Conservation (phyloP, 2,888 invertebrate genomes). For the Sarcophaga caerulescens region DNA sequence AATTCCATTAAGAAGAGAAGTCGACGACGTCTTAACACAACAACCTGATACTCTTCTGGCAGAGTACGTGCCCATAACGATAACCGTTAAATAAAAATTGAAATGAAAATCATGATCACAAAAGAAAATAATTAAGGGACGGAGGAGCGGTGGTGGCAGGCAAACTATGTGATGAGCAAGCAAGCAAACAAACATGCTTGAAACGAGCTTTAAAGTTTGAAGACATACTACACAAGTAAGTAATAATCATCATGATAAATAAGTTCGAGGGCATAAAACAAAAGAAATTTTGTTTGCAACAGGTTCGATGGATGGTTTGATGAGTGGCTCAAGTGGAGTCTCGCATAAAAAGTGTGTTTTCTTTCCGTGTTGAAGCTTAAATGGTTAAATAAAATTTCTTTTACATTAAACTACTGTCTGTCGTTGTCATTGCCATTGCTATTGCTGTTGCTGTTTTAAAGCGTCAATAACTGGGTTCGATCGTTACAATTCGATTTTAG, state of each 20-base stretch:
- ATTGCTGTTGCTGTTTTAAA: slow-evolving; percentile 39
- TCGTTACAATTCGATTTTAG: slow-evolving; percentile 74
- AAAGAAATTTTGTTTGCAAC: background rate
- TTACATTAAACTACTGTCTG: slow-evolving; percentile 8
- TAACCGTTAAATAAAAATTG: slow-evolving; percentile 52
- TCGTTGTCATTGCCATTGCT: slow-evolving; percentile 1
- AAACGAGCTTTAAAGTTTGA: background rate
- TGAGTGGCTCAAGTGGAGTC: background rate
- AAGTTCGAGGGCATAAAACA: slow-evolving; percentile 29
- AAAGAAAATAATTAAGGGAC: background rate
- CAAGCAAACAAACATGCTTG: background rate
- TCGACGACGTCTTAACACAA: slow-evolving; percentile 23
- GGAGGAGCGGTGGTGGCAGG: no score
- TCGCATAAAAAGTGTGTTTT: no score
- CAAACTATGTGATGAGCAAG: no score
- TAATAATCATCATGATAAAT: background rate
- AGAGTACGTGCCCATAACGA: slow-evolving; percentile 58
- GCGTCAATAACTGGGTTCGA: slow-evolving; percentile 68
- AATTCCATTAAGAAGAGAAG: slow-evolving; percentile 40
- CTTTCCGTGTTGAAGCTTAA: background rate
- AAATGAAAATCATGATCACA: slow-evolving; percentile 14
- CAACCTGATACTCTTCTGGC: slow-evolving; percentile 30
- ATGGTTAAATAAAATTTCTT: slow-evolving; percentile 28
- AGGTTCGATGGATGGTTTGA: background rate
- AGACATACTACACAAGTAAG: background rate